Evolutionary conservation across 1,140 invertebrate genomes (phyloP), one percentile per base, ranked within the genome.

Genomic region (Acyrthosiphon pisum): DNA sequence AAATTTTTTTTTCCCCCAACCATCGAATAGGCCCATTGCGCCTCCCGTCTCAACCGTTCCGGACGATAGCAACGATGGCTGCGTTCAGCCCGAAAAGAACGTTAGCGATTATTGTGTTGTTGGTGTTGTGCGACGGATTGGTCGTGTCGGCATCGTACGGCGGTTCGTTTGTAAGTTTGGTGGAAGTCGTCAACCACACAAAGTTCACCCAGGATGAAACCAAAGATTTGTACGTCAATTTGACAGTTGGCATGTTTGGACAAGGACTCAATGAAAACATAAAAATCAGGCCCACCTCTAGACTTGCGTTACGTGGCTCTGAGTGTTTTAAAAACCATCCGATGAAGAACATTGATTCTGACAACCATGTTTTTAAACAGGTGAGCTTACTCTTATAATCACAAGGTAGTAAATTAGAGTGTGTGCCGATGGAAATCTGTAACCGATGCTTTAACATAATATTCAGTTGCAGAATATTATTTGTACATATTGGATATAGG

Each of bases 241-340:
- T 94, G 30, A 94, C 90, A 7, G 41, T 94, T 35, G 89, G 46
- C 22, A 23, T 94, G 37, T 22, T 37, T 11, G 94, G 94, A n/a
- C 50, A 88, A 23, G 89, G 92, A 81, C 91, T 94, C 46, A 48
- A 90, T 48, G 56, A 53, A 37, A 84, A 76, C 22, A 93, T 94
- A 37, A 92, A 90, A 50, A 76, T 94, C 86, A 93, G 93, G 87
- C 91, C 90, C 37, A 93, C 93, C 11, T 94, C 87, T 9, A 90
- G 81, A 90, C 26, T 89, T 30, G 84, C 88, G 0, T 91, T 56
- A 53, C 56, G 88, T 26, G 93, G 93, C 9, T n/a, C 93, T 20
- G 93, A 90, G 37, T 93, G 93, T 84, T 83, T 41, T 37, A 90
- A 90, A n/a, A 90, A 93, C 44, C n/a, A 91, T n/a, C 50, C 76